These are phyloP conservation scores for Chrysolina haemoptera DNA, from an alignment of 2,888 invertebrate species.

Conservation along the genomic window DNA sequence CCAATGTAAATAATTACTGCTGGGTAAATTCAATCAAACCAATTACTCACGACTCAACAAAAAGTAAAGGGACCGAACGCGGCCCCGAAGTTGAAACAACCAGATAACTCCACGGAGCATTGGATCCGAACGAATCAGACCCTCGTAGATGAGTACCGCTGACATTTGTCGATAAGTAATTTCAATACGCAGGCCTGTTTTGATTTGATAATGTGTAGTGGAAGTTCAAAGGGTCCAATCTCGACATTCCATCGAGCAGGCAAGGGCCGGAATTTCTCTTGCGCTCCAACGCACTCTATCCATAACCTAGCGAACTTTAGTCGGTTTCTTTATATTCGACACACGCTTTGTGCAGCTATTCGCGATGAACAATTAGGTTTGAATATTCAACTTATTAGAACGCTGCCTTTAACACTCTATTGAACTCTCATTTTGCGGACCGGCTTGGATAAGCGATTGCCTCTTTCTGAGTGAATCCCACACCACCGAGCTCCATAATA, in stretches of 20 bases:
- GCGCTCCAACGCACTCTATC: conserved; percentile 54
- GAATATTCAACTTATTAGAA: conserved; percentile 19
- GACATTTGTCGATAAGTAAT: conserved; percentile 46
- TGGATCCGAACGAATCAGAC: conserved; percentile 9
- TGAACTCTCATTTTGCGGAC: conserved; percentile 7
- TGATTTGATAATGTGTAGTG: conserved; percentile 54
- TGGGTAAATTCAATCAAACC: conserved; percentile 7
- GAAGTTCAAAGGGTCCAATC: conserved; percentile 52
- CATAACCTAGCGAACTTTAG: conserved; percentile 38
- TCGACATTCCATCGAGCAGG: conserved; percentile 52
- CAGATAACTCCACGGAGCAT: conserved; percentile 23
- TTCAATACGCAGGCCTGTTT: conserved; percentile 54
- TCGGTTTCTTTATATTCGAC: conserved; percentile 36
- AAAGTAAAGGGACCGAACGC: not conserved
- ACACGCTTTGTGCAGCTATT: conserved; percentile 39
- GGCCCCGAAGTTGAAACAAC: conserved; percentile 9
- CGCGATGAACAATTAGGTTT: conserved; percentile 33
- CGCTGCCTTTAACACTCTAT: conserved; percentile 1
- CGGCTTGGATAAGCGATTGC: not conserved
- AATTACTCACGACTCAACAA: conserved; percentile 14
- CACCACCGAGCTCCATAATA: no score
- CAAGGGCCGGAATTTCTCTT: conserved; percentile 46
- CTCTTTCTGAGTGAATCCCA: not conserved
- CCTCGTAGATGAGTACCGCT: conserved; percentile 8
- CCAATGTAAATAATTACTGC: not conserved